phyloP scores from a whole-genome alignment of 2,113 vertebrate genomes.

The Machaerirhynchus nigripectus region DNA sequence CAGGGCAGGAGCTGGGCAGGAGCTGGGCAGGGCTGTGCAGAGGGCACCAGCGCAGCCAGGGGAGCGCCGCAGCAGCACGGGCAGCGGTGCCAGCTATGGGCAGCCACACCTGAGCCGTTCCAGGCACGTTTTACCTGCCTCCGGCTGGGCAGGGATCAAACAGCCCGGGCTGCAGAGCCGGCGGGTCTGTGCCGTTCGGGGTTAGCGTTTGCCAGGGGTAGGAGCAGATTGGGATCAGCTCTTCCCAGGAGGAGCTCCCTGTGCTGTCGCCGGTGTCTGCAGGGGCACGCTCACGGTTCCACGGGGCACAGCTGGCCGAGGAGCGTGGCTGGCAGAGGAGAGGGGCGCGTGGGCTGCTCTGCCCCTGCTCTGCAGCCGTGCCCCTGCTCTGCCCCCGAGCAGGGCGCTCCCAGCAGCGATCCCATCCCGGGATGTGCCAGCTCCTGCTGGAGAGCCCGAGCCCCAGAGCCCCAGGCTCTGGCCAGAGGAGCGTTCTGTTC shows the following conservation, averaged over 20 bases:
- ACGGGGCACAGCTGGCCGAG: fast-evolving
- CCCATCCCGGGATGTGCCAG: neutral
- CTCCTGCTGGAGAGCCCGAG: neutral
- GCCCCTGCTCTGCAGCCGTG: fast-evolving
- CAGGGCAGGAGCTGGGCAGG: neutral
- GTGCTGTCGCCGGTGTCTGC: neutral
- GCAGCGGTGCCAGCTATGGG: too few species aligned
- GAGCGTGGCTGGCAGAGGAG: neutral
- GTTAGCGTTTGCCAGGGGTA: neutral
- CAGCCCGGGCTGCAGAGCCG: neutral
- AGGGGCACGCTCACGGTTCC: fast-evolving
- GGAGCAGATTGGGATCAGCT: neutral
- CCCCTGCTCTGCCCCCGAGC: fast-evolving
- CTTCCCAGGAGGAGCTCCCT: neutral
- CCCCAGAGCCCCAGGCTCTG: fast-evolving
- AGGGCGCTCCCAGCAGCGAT: neutral
- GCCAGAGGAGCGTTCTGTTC: neutral
- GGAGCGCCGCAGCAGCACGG: fast-evolving
- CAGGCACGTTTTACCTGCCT: too few species aligned
- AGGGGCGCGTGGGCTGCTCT: fast-evolving
- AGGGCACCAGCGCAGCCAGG: fast-evolving
- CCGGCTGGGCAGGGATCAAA: neutral
- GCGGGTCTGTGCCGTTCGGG: neutral
- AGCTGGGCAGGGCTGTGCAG: fast-evolving
- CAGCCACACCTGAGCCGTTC: too few species aligned